Evolutionary conservation across 2,888 invertebrate genomes (phyloP), one percentile per base, ranked within the genome.

Genomic region (Polymixis lichenea): DNA sequence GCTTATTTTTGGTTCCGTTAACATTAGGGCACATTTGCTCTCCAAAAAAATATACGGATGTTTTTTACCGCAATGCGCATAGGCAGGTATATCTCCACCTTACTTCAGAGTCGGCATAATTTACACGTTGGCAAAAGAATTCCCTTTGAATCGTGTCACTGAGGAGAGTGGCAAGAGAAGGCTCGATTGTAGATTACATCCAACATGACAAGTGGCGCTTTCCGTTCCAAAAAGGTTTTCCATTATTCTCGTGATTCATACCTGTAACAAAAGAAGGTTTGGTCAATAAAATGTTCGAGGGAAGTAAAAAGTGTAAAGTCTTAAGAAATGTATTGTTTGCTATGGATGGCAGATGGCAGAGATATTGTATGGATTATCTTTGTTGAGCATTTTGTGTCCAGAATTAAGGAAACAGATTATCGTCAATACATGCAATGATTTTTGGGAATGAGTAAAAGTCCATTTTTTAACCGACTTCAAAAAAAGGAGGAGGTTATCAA

Each of bases 161-260:
- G 53, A 11, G n/a, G 53, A 71, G 46, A 64, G 22, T 17, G 51
- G 49, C 60, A 51, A 32, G 49, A 49, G 32, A n/a, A 38, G 32
- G 49, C 78, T 49, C 78, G 67, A 72, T 71, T 66, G 79, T 72
- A 78, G 86, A 83, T 83, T 86, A 78, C 65, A 72, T 75, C 61
- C 79, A 72, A 83, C 62, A 53, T 86, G 86, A 83, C 84, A 83
- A 83, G 86, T 83, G 72, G 64, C 22, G 69, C 22, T 62, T 83
- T 83, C 65, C 79, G 68, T 83, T 74, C 72, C 73, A 72, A 83
- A 86, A 86, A 83, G 84, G 65, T 86, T 86, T 69, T 65, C 73
- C 71, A 83, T 83, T 86, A 78, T 83, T 69, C 62, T 66, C 55
- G 5, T 13, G 74, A 79, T 75, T 83, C 84, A 73, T 84, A 84